Base-by-base conservation (phyloP, 2,113 vertebrate species). In the Agelaius tricolor region DNA sequence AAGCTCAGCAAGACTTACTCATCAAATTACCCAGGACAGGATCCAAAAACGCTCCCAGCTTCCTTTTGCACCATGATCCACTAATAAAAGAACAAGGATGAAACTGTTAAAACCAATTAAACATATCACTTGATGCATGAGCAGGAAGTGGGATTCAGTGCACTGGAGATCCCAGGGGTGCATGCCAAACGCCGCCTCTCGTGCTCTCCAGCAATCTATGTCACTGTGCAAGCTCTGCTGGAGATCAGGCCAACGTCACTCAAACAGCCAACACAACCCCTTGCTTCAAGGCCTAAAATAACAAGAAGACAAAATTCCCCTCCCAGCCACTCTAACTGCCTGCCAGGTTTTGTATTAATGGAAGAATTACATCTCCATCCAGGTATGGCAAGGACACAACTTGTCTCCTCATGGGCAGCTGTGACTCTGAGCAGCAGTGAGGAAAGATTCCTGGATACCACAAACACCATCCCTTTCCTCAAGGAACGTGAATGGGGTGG, bases 71-170 rank as follows among this genome's bases (percentile, higher is more conserved):
- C 84, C 75, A 54, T 0, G 0, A 81, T 69, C 67, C 75, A 31
- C 76, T 74, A 74, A 92, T 35, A 83, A 68, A 87, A 74, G 68
- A 94, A 75, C 43, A 51, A 78, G 57, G 59, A 83, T 63, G 47
- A 84, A 93, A 80, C 78, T 88, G 93, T 91, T 93, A 71, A 87
- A 96, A 41, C 26, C 66, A 81, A 95, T 90, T 92, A 93, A 93
- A 80, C 30, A 1, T 54, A 54, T 49, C 80, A 68, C 73, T 84
- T 54, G 73, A 72, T 46, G 88, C 73, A 86, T 21, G 83, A 82
- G 87, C 73, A 84, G 69, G 80, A 80, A 84, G 83, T 4, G 73
- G 90, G 74, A 93, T 31, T 90, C n/a, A 6, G 44, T 10, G 82
- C 76, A 24, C 55, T 1, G 2, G 90, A 72, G 83, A 55, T 57